phyloP scores from a whole-genome alignment of 2,888 invertebrate species.

The Gnatocerus cornutus region DNA sequence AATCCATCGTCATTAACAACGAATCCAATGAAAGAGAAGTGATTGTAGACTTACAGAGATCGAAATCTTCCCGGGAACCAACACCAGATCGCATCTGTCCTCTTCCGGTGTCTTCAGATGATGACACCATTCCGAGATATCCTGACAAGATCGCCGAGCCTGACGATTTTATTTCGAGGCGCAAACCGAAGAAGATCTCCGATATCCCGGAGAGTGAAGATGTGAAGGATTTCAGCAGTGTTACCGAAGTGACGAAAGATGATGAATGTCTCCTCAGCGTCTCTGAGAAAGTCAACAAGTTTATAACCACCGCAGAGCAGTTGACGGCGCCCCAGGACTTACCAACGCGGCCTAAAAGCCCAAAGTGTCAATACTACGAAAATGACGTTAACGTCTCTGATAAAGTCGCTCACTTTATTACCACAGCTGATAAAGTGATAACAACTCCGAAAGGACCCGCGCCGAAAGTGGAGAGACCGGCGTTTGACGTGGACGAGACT shows the following conservation, averaged over 20 bases:
- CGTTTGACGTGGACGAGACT: slow-evolving; percentile 58
- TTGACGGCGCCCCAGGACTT: slow-evolving; percentile 57
- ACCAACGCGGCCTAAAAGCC: slow-evolving; percentile 65
- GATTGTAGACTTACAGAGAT: slow-evolving; percentile 81
- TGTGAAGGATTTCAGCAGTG: slow-evolving; percentile 72
- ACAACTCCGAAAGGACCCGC: slow-evolving; percentile 49
- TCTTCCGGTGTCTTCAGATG: slow-evolving; percentile 76
- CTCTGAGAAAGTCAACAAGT: slow-evolving; percentile 81
- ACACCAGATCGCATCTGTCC: slow-evolving; percentile 83
- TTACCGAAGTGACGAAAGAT: slow-evolving; percentile 71
- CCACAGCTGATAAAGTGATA: slow-evolving; percentile 55
- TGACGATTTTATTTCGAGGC: slow-evolving; percentile 75
- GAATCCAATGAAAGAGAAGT: slow-evolving; percentile 72
- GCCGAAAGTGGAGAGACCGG: slow-evolving; percentile 56
- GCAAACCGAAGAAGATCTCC: slow-evolving; percentile 68
- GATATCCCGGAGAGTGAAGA: slow-evolving; percentile 77
- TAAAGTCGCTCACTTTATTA: slow-evolving; percentile 72
- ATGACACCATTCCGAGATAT: slow-evolving; percentile 78
- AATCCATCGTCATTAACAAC: slow-evolving; percentile 72
- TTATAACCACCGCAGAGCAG: slow-evolving; percentile 74
- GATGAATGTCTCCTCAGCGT: slow-evolving; percentile 80
- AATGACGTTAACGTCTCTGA: slow-evolving; percentile 70
- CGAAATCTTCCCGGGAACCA: slow-evolving; percentile 84
- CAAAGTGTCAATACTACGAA: slow-evolving; percentile 62
- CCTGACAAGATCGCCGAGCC: slow-evolving; percentile 85